A percentile compares a stretch with the other conserved stretches of the same genome.
phyloP scores from a whole-genome alignment of 2,888 invertebrate species.

The Caenorhabditis sinica region DNA sequence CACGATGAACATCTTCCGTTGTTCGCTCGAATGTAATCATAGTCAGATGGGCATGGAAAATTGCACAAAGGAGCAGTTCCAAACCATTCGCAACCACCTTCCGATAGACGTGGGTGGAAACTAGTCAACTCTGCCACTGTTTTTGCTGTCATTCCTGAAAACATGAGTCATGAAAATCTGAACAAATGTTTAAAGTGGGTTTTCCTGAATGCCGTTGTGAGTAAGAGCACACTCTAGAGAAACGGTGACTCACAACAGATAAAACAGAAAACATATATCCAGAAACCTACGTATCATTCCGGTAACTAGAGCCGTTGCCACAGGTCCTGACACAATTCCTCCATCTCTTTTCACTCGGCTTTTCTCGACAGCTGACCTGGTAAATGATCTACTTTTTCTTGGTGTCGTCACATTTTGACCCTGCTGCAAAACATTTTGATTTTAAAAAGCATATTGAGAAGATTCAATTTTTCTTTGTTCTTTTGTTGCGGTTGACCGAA shows the following conservation, averaged over 20 bases:
- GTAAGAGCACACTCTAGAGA: background rate
- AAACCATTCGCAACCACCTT: conserved; percentile 80
- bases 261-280: background rate
- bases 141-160: conserved; percentile 80
- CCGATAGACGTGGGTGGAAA: conserved; percentile 73
- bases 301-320: conserved; percentile 80
- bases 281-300: conserved; percentile 79
- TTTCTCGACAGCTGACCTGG: conserved; percentile 48
- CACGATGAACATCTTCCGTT: conserved; percentile 79
- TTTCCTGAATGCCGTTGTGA: background rate
- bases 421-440: conserved; percentile 27
- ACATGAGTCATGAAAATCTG: conserved; percentile 10
- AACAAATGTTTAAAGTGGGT: background rate
- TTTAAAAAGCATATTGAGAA: background rate
- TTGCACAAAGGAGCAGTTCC: conserved; percentile 82
- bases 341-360: conserved; percentile 73
- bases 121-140: conserved; percentile 78
- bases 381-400: conserved; percentile 40
- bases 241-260: background rate
- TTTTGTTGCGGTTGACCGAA: conserved; percentile 10
- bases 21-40: conserved; percentile 78
- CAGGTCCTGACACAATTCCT: conserved; percentile 76
- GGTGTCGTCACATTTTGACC: conserved; percentile 47
- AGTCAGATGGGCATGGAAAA: conserved; percentile 80
- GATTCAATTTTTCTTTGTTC: background rate